phyloP scores from a whole-genome alignment of 2,888 invertebrate genomes.

The Seladonia tumulorum region DNA sequence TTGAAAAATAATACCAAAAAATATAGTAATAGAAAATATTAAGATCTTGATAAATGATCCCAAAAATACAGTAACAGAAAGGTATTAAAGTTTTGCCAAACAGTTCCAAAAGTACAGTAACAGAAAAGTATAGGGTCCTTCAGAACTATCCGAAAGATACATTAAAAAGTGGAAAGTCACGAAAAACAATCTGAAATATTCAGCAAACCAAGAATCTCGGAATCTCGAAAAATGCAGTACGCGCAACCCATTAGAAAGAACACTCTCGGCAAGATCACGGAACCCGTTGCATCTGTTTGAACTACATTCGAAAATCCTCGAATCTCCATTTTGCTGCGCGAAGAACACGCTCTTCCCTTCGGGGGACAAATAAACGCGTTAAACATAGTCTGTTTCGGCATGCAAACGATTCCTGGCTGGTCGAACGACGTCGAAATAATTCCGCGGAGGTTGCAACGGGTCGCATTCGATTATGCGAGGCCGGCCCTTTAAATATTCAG shows the following conservation, averaged over 20 bases:
- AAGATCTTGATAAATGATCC: too few relatives aligned
- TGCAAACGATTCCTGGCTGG: conserved; percentile 26
- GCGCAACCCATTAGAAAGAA: not conserved
- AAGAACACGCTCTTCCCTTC: not conserved
- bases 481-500: conserved; percentile 40
- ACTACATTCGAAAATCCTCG: not conserved
- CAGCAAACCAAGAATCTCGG: not conserved
- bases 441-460: conserved; percentile 22
- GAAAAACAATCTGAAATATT: not conserved
- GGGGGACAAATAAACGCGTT: not conserved
- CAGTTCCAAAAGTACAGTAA: too few relatives aligned
- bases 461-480: conserved; percentile 46
- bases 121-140: too few relatives aligned
- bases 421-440: conserved; percentile 36
- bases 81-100: too few relatives aligned
- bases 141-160: too few relatives aligned
- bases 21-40: too few relatives aligned
- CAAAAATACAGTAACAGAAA: too few relatives aligned
- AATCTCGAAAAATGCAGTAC: not conserved
- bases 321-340: not conserved
- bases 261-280: not conserved
- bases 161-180: too few relatives aligned
- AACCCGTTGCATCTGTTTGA: not conserved
- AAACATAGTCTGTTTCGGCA: not conserved
- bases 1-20: too few relatives aligned